Base-by-base conservation (phyloP, 2,113 vertebrate genomes). In the Platycercus adscitus region DNA sequence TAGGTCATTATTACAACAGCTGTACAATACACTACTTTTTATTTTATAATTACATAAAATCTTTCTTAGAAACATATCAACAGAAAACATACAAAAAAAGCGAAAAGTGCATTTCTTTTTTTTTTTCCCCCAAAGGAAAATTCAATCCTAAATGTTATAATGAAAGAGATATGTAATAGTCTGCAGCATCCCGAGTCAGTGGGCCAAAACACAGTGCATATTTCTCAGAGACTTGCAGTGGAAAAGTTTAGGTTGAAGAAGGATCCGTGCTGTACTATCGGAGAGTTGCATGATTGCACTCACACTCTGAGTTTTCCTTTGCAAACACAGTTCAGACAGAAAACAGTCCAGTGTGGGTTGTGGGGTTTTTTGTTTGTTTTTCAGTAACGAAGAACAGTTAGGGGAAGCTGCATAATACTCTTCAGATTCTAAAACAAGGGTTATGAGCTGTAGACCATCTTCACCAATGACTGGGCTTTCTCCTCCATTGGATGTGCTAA, bases 61-160 rank as follows among this genome's bases (percentile, higher is more conserved):
- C 97, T 98, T 97, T 97, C 97, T 98, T 98, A 98, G 97, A 98
- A 98, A 98, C 97, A 97, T 98, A 89, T 98, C 97, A 98, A 98
- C 97, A 91, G 97, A 98, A 98, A 98, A 98, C 97, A 98, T 98
- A 98, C 97, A 98, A 98, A 98, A 97, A 98, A 97, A 98, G 97
- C 97, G 97, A 98, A 98, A 98, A 98, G 98, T 98, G 98, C 98
- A 98, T 98, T 96, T 97, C 89, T 96, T 97, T 70, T 81, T 81
- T 91, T 84, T 64, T 10, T 8, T 71, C 55, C 86, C 83, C 68
- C 37, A 95, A 98, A 97, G 96, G 96, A 97, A 98, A 98, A 96
- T 95, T 95, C 91, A 96, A 95, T 97, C 96, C 97, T 97, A 91
- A 94, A 95, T 97, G 93, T 97, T 86, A 79, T 95, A 88, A 94